Conservation (phyloP, 2,888 invertebrate species). For the Dascillus cervinus region DNA sequence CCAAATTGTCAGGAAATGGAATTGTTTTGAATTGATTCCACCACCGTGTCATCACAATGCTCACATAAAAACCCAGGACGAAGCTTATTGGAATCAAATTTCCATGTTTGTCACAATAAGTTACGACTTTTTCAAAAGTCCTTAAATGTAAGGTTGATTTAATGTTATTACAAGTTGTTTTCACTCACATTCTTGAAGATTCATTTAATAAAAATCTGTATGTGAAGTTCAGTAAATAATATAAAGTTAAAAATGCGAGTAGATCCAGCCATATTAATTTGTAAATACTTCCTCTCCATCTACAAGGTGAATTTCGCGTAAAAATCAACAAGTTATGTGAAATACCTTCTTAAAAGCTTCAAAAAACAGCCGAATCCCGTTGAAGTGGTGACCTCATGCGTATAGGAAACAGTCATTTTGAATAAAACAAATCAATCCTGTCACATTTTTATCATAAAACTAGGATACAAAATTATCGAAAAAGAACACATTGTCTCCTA, state of each 20-base stretch:
- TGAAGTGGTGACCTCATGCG: slow-evolving; percentile 76
- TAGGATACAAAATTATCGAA: too few relatives aligned
- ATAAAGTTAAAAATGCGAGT: slow-evolving; percentile 63
- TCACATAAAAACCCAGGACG: slow-evolving; percentile 88
- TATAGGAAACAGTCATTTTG: slow-evolving; percentile 75
- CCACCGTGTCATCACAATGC: slow-evolving; percentile 88
- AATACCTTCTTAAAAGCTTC: slow-evolving; percentile 68
- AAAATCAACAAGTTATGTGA: slow-evolving; percentile 5
- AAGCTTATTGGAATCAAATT: slow-evolving; percentile 88
- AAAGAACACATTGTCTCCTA: too few relatives aligned
- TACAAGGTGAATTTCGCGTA: slow-evolving; percentile 40
- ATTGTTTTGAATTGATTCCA: slow-evolving; percentile 75
- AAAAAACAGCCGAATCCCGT: slow-evolving; percentile 76
- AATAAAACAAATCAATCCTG: slow-evolving; percentile 1
- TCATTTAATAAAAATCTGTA: slow-evolving; percentile 63
- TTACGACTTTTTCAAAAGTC: slow-evolving; percentile 69
- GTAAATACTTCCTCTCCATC: slow-evolving; percentile 89
- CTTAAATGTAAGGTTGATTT: slow-evolving; percentile 38
- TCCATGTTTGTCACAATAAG: slow-evolving; percentile 76
- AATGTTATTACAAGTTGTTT: slow-evolving; percentile 2
- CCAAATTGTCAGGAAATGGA: slow-evolving; percentile 79
- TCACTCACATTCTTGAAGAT: slow-evolving; percentile 57
- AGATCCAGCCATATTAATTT: slow-evolving; percentile 85
- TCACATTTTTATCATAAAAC: too few relatives aligned
- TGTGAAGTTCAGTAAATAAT: slow-evolving; percentile 65